Percentiles rank a stretch among this genome's conserved stretches.
phyloP scores from a whole-genome alignment of 1,140 invertebrate species.

The Lepidotrigona ventralis region DNA sequence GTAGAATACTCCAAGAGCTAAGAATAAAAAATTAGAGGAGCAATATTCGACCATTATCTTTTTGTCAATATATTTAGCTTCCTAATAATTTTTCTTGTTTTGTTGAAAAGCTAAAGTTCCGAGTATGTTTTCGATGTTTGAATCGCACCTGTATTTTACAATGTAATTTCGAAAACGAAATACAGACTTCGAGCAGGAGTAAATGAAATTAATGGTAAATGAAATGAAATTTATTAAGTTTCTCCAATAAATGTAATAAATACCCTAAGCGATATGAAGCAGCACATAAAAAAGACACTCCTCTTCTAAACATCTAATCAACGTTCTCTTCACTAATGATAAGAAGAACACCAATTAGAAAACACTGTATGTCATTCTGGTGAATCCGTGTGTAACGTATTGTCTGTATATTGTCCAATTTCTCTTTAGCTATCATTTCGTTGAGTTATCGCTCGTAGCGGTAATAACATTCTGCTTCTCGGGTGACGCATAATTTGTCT shows the following conservation, averaged over 20 bases:
- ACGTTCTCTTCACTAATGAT: not conserved
- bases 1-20: not conserved
- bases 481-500: not conserved
- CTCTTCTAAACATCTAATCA: not conserved
- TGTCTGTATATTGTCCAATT: not conserved
- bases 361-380: not conserved
- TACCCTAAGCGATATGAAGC: not conserved
- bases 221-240: no score
- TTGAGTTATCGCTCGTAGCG: not conserved
- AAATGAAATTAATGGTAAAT: no score
- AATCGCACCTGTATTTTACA: no score
- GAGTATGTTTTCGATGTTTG: no score
- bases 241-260: not conserved
- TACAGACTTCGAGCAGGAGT: no score
- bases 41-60: not conserved
- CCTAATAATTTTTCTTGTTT: not conserved
- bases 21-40: not conserved
- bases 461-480: not conserved
- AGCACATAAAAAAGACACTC: not conserved
- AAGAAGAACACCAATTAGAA: not conserved
- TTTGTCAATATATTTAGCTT: not conserved
- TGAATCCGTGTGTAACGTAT: not conserved
- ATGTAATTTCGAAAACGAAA: no score
- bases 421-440: not conserved
- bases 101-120: no score